phyloP scores from a whole-genome alignment of 2,797 vertebrate genomes.

The Lepilemur ruficaudatus region DNA sequence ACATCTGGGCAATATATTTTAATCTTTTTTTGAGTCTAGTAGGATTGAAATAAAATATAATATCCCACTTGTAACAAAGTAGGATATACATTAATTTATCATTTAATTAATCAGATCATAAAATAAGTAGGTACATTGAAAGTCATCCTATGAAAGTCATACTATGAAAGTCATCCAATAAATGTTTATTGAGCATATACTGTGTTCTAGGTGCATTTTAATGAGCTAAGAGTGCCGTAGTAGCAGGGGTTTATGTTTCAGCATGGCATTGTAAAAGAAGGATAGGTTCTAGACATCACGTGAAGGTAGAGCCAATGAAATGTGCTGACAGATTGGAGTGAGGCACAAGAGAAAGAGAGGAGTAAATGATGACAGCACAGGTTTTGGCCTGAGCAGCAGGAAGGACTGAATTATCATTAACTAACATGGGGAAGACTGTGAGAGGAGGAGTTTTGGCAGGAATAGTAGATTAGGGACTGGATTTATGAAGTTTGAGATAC shows the following conservation, averaged over 20 bases:
- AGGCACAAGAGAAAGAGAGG: background rate
- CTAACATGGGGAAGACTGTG: background rate
- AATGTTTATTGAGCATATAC: background rate
- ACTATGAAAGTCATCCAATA: background rate
- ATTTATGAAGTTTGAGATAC: too few relatives aligned
- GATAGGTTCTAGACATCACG: background rate
- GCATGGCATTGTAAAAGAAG: background rate
- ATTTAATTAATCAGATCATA: background rate
- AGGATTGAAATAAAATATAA: slow-evolving; percentile 1
- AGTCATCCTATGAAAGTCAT: background rate
- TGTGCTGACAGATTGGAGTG: background rate
- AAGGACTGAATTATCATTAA: background rate
- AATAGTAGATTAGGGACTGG: too few relatives aligned
- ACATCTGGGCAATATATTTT: background rate
- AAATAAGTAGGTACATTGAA: background rate
- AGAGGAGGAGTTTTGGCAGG: too few relatives aligned
- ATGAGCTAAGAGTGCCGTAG: background rate
- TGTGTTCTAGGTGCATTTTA: background rate
- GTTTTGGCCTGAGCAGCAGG: background rate
- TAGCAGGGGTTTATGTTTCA: slow-evolving; percentile 44
- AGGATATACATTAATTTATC: background rate
- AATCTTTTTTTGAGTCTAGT: background rate
- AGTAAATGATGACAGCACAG: background rate
- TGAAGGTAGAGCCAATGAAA: background rate
- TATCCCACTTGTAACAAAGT: background rate